Base-by-base conservation (phyloP, 2,113 vertebrate genomes). In the Physeter macrocephalus region DNA sequence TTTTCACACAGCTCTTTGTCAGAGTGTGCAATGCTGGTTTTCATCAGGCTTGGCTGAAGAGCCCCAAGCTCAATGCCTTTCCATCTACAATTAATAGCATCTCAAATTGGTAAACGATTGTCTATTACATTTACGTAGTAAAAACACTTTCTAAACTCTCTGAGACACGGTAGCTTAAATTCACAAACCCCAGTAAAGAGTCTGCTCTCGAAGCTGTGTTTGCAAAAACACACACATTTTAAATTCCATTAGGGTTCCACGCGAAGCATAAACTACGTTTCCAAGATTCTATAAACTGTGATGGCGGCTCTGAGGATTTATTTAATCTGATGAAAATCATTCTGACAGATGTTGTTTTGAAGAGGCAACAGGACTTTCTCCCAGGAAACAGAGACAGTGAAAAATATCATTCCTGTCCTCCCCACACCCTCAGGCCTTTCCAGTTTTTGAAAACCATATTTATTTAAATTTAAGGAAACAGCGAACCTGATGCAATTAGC, bases 331-430 rank as follows among this genome's bases (percentile, higher is more conserved):
- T 94, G 94, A 96, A 98, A 98, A 98, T 96, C 3, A 0, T 89
- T 96, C 97, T 97, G 97, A 98, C 98, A 98, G 98, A 98, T 98
- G 98, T 98, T 98, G 97, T 97, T 98, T 97, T 98, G 97, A 98
- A 98, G 97, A 98, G 54, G 84, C 39, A 94, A 82, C 59, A 95
- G 80, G 89, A 80, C 93, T 98, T 98, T 98, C 86, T 97, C 46
- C 1, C 90, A 72, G 86, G 85, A 96, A 97, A 97, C 93, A 96
- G 97, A 92, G 97, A 81, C 31, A 78, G 80, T 81, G 0, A 11
- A 96, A 97, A 97, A 52, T 57, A n/a, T 36, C n/a, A 5, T 88
- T 72, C 0, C 6, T 18, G 57, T 31, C 62, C 8, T 14, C 41
- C 85, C 39, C 23, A n/a, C 29, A 31, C 57, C 72, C 66, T 62